These are phyloP conservation scores for Lepus oiostolus DNA, from an alignment of 2,797 vertebrate species.

Conservation along the genomic window DNA sequence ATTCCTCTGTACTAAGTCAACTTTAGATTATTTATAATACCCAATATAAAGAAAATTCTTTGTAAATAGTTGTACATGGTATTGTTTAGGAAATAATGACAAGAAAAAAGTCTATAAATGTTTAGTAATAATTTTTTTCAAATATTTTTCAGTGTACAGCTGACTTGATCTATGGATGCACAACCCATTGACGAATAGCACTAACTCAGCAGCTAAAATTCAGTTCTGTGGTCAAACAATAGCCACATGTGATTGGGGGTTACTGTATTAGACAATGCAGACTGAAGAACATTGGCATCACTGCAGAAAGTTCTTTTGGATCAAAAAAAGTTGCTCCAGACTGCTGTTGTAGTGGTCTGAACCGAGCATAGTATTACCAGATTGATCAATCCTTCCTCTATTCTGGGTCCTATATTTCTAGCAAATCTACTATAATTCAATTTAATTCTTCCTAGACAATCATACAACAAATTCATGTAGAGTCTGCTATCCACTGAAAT, in stretches of 20 bases:
- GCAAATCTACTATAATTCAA: background rate
- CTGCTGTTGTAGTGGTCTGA: background rate
- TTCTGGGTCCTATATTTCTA: background rate
- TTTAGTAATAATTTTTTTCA: too few species aligned
- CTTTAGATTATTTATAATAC: too few species aligned
- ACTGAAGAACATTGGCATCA: background rate
- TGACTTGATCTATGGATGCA: too few species aligned
- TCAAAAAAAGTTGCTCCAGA: background rate
- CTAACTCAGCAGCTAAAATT: background rate
- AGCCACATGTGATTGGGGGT: background rate
- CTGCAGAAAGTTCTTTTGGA: background rate
- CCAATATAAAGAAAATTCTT: too few species aligned
- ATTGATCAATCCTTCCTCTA: background rate
- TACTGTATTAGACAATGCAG: background rate
- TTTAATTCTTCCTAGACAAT: background rate
- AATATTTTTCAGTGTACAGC: too few species aligned
- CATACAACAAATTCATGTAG: background rate
- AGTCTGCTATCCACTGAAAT: conserved; percentile 26
- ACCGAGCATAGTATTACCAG: background rate
- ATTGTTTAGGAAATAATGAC: too few species aligned
- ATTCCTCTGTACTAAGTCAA: too few species aligned
- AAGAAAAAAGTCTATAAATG: too few species aligned
- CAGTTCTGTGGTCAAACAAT: background rate
- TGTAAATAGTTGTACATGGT: too few species aligned
- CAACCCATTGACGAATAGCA: too few species aligned